Evolutionary conservation across 2,113 vertebrate species (phyloP), one percentile per base, ranked within the genome.

Genomic region (Trachemys scripta): DNA sequence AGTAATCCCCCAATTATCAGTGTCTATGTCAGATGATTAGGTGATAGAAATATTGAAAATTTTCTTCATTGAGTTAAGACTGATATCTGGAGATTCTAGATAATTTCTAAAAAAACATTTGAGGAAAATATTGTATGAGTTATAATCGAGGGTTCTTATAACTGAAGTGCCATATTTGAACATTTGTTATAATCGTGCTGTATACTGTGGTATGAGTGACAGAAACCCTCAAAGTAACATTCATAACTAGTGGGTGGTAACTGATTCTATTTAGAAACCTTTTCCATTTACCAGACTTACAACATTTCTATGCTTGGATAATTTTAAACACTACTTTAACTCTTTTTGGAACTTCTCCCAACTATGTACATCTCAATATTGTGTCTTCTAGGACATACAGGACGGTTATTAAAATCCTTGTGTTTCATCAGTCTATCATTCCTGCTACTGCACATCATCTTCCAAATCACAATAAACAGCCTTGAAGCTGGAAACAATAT

Each of bases 381-480:
- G 98, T 95, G 42, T 97, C 84, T 97, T 96, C 81, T 96, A 99
- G 99, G 99, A 93, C 99, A 99, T 97, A 99, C 99, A 47, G 99
- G 99, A 95, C 98, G 99, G 89, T 98, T 99, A 98, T 97, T 99
- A 97, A 99, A 99, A 98, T 99, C 99, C 82, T 98, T 99, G 93
- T 99, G 99, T 98, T 99, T 99, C 98, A 98, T 98, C 98, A 99
- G 99, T 98, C 95, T 99, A 86, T 99, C 99, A 96, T 99, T 99
- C 98, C 98, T 99, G 98, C 97, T 99, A 94, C 98, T 99, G 87
- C 99, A 99, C 98, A 99, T 99, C 98, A 98, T 99, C 98, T 99
- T 99, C 98, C 99, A 99, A 98, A 99, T 99, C 98, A 99, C 99
- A 13, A 91, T 99, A 98, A 98, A 99, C 97, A 99, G 99, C 97